phyloP scores from a whole-genome alignment of 2,113 vertebrate species.

The Coryphaenoides rupestris region DNA sequence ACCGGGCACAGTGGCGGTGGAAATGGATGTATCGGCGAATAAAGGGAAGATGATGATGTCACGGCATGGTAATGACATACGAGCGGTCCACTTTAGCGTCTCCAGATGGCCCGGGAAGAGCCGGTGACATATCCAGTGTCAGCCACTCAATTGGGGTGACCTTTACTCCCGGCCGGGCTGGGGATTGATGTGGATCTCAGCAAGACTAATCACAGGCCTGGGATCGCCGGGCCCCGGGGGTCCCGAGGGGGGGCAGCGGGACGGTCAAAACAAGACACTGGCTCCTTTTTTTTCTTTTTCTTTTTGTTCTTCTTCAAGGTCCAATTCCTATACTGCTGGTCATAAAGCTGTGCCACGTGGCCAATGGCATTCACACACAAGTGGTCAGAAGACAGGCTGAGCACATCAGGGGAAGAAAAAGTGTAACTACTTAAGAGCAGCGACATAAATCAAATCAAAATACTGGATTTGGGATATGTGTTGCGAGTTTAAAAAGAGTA shows the following conservation, averaged over 20 bases:
- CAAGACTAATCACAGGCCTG: constrained; percentile 38
- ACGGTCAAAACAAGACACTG: constrained; percentile 17
- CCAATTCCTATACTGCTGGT: no score
- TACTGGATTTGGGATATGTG: no score
- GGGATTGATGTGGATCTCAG: constrained; percentile 40
- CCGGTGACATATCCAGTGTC: constrained; percentile 46
- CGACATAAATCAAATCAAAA: no score
- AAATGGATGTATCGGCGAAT: constrained; percentile 7
- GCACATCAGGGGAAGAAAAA: no score
- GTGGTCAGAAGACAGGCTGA: no score
- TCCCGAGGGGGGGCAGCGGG: constrained; percentile 14
- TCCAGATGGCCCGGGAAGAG: constrained; percentile 42
- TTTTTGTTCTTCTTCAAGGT: no score
- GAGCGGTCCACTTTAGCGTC: constrained; percentile 26
- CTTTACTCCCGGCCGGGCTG: constrained; percentile 42
- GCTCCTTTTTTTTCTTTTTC: no score
- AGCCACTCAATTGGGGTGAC: constrained; percentile 40
- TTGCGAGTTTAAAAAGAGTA: no score
- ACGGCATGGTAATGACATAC: constrained; percentile 23
- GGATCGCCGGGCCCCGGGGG: constrained; percentile 23
- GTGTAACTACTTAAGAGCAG: no score
- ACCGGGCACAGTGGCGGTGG: background rate
- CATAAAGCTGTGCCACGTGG: no score
- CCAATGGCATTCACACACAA: no score
- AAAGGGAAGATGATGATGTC: constrained; percentile 27